Evolutionary conservation across 2,797 vertebrate genomes (phyloP), one percentile per base, ranked within the genome.

Genomic region (Nyctibius grandis): DNA sequence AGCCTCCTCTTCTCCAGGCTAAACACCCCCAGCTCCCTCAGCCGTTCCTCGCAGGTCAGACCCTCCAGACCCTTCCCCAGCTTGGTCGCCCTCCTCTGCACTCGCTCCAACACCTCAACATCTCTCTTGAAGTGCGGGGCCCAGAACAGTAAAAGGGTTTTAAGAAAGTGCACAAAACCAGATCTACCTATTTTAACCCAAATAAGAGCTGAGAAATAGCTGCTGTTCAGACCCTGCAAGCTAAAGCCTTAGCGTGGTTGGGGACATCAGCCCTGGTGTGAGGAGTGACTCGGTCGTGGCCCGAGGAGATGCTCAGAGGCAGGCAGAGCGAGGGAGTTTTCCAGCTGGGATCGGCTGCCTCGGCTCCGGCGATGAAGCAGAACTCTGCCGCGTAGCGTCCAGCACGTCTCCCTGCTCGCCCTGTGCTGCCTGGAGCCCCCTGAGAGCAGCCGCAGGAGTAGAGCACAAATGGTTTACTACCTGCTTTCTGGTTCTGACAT

Each of bases 401-500:
- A 11, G 38, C 61, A 1, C 44, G 3, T 15, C 45, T 22, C 86
- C 84, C n/a, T n/a, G 42, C 29, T 22, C 44, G 65, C 47, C n/a
- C 48, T 11, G 64, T n/a, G 3, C 34, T 10, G 56, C 56, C 63
- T 5, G 56, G 25, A 47, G 47, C 50, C 5, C 19, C 23, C 5
- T 9, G 47, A 13, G 53, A 61, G 5, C 40, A 21, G 63, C 44
- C 5, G 1, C 36, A 38, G 57, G 7, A 45, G 83, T 5, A 8
- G 45, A 59, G 29, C 6, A 4, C 60, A 18, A 7, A 42, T 26
- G 25, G 12, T 61, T 51, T 17, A 42, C 23, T 29, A 20, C 89
- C 69, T 67, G 86, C n/a, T 44, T 73, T 20, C 34, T 59, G 86
- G n/a, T 79, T 73, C 93, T 97, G 96, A 92, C 97, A 96, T 97